These are phyloP conservation scores for Eulimnadia texana DNA, from an alignment of 1,140 invertebrate genomes.

Conservation along the genomic window DNA sequence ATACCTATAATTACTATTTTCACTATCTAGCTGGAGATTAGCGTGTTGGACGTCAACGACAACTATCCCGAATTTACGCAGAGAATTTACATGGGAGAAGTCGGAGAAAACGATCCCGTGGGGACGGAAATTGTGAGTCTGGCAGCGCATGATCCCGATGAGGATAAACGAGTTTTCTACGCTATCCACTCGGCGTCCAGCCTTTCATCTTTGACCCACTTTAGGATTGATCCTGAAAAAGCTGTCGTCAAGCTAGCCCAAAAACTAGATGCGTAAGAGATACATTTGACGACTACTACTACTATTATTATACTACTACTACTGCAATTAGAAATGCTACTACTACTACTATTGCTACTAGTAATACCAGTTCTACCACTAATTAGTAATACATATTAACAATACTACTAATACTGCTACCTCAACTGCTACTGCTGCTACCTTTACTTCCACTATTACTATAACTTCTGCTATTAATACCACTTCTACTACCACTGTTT, in stretches of 20 bases:
- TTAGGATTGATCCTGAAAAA: slow-evolving; percentile 61
- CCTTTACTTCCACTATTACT: too few species aligned
- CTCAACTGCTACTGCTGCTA: too few species aligned
- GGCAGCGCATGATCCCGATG: slow-evolving; percentile 51
- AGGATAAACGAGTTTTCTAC: slow-evolving; percentile 54
- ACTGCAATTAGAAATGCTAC: too few species aligned
- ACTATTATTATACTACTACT: too few species aligned
- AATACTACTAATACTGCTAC: too few species aligned
- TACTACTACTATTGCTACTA: too few species aligned
- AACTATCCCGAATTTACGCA: slow-evolving; percentile 59
- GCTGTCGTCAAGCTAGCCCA: slow-evolving; percentile 54
- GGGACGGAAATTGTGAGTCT: slow-evolving; percentile 48
- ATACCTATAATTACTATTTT: too few species aligned
- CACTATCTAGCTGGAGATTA: slow-evolving; percentile 41
- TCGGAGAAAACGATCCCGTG: slow-evolving; percentile 50
- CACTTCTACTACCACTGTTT: too few species aligned
- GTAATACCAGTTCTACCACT: too few species aligned
- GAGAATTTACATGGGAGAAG: slow-evolving; percentile 49
- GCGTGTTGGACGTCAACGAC: slow-evolving; percentile 70
- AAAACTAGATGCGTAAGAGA: slow-evolving; percentile 46
- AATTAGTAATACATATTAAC: too few species aligned
- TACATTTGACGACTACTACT: neutral
- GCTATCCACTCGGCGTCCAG: slow-evolving; percentile 59
- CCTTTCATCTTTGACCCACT: slow-evolving; percentile 53
- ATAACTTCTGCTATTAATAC: too few species aligned